Evolutionary conservation across 2,797 vertebrate species (phyloP).

Genomic region (Pipistrellus kuhlii): DNA sequence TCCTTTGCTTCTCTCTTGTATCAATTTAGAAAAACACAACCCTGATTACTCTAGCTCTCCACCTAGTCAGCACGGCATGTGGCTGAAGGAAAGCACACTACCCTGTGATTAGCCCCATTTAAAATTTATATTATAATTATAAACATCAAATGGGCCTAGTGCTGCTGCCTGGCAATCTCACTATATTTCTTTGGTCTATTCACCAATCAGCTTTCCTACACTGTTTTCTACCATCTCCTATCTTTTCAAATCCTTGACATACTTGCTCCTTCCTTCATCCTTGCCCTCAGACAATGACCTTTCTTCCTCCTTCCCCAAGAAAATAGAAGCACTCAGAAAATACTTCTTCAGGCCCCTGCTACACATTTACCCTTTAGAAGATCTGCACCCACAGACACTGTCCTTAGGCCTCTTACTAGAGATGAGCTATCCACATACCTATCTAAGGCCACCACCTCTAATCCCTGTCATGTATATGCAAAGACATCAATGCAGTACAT

Average conservation of each 20-base stretch:
- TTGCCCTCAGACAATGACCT: background rate
- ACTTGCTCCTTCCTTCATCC: background rate
- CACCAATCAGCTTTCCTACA: background rate
- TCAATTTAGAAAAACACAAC: slow-evolving; percentile 1
- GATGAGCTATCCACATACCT: background rate
- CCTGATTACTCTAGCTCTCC: background rate
- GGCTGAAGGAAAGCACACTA: background rate
- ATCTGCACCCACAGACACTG: background rate
- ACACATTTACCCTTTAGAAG: background rate
- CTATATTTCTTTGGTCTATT: background rate
- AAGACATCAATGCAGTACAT: background rate
- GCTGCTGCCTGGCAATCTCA: background rate
- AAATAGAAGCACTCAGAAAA: background rate
- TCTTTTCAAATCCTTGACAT: background rate
- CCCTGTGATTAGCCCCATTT: background rate
- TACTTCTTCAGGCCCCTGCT: background rate
- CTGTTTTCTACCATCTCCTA: background rate
- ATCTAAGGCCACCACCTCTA: background rate
- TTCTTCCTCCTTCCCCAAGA: background rate
- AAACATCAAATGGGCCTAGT: background rate
- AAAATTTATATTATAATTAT: background rate
- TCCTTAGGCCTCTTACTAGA: background rate
- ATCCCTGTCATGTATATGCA: background rate
- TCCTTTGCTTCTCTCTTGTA: background rate
- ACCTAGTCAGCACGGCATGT: background rate